phyloP scores from a whole-genome alignment of 2,797 vertebrate species.

The Syncerus caffer region DNA sequence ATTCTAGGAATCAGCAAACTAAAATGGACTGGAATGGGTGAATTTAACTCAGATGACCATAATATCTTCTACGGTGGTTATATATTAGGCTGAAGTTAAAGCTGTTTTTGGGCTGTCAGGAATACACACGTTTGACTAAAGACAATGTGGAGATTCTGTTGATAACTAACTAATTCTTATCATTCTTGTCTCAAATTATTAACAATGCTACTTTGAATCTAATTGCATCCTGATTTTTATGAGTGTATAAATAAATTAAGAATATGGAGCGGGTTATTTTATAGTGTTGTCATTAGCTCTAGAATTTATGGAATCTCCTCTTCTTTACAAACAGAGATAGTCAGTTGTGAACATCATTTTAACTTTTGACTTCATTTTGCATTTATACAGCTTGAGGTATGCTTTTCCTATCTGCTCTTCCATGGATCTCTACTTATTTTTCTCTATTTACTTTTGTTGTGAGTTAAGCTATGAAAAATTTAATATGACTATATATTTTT shows the following conservation, averaged over 20 bases:
- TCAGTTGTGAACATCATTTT: not conserved
- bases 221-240: not conserved
- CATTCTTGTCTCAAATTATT: not conserved
- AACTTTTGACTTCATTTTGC: not conserved
- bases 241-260: not conserved
- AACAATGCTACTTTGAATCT: not conserved
- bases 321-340: not conserved
- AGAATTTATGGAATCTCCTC: not conserved
- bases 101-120: not conserved
- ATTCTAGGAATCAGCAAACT: no score
- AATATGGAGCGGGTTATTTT: not conserved
- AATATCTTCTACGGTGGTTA: not conserved
- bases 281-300: not conserved
- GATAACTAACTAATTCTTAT: not conserved
- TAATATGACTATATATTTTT: conserved; percentile 2
- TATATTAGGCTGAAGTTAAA: not conserved
- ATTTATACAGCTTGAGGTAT: not conserved
- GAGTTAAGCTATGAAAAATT: not conserved
- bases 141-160: not conserved
- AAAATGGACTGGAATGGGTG: no score
- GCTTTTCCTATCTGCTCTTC: not conserved
- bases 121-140: not conserved
- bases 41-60: no score
- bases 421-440: not conserved
- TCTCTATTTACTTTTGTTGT: not conserved